Evolutionary conservation across 1,140 invertebrate genomes (phyloP), one percentile per base, ranked within the genome.

Genomic region (Penaeus chinensis): DNA sequence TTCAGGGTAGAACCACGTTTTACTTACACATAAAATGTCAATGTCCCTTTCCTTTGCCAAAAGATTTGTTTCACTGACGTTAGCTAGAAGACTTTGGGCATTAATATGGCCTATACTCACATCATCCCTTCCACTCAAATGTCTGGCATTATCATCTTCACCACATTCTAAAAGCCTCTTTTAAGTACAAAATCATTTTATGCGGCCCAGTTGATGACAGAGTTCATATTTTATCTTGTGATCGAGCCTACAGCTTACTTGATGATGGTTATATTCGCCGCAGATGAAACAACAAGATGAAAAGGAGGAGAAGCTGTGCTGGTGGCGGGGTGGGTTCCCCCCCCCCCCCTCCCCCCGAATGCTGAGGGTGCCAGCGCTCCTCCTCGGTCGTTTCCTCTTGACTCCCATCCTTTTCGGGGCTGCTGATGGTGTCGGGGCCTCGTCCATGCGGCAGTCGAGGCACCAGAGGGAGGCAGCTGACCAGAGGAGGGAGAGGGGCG

Each of bases 51-150:
- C 61, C 7, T 81, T 81, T 22, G 5, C 27, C 18, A 81, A 27
- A 61, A 81, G 20, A 4, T 62, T 4, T 3, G 54, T 81, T 27
- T 81, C 79, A 4, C 32, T 61, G 22, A 61, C 62, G 18, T 81
- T 81, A n/a, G 79, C 79, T 10, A 81, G 18, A 81, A 81, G 19
- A 81, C 79, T 81, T 61, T 81, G 79, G 8, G 79, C 79, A 62
- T 81, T 81, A 61, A 81, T 4, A 27, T 81, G 79, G 20, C 54
- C 79, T 22, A 81, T 81, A 3, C 27, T 81, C 60, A 5, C 3
- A 2, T 54, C 24, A 27, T 81, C 79, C 79, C 18, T 81, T 81
- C 19, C 79, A 5, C 18, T 27, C 11, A 61, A 27, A 62, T 2
- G 18, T 61, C 79, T 81, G 16, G 19, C 20, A 61, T 37, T 18